These are phyloP conservation scores for Siniperca obscura DNA, from an alignment of 2,797 vertebrate genomes.

Conservation along the genomic window DNA sequence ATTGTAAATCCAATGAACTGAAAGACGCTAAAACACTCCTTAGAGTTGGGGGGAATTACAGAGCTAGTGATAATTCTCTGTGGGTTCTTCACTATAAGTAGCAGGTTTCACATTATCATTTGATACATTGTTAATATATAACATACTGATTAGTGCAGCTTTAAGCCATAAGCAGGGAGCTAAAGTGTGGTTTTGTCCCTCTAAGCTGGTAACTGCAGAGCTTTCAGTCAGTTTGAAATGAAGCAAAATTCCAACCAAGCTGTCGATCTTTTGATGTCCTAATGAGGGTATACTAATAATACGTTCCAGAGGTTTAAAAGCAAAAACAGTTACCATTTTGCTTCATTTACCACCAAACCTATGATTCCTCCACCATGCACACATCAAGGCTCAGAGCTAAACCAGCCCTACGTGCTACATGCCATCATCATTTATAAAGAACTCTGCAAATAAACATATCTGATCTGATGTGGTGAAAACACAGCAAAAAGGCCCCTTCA, in stretches of 20 bases:
- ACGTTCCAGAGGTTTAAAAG: not conserved
- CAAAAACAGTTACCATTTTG: slow-evolving; percentile 25
- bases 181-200: not conserved
- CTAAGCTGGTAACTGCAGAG: not conserved
- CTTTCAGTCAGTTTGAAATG: not conserved
- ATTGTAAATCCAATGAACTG: not conserved
- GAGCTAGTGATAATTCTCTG: not conserved
- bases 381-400: slow-evolving; percentile 11
- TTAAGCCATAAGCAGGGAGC: slow-evolving; percentile 1
- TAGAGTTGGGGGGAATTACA: not conserved
- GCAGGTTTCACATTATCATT: not conserved
- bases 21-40: not conserved
- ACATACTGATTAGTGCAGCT: not conserved
- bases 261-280: not conserved
- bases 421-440: slow-evolving; percentile 35
- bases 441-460: slow-evolving; percentile 49
- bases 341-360: slow-evolving; percentile 40
- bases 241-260: slow-evolving; percentile 1
- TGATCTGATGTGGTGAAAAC: slow-evolving; percentile 40
- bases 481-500: slow-evolving; percentile 46
- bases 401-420: not conserved
- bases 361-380: slow-evolving; percentile 23
- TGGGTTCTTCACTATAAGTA: not conserved
- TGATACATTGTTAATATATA: not conserved
- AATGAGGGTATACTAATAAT: not conserved